A percentile compares a stretch with the other conserved stretches of the same genome.
phyloP scores from a whole-genome alignment of 2,888 invertebrate species.

The Campopleginae sp. region DNA sequence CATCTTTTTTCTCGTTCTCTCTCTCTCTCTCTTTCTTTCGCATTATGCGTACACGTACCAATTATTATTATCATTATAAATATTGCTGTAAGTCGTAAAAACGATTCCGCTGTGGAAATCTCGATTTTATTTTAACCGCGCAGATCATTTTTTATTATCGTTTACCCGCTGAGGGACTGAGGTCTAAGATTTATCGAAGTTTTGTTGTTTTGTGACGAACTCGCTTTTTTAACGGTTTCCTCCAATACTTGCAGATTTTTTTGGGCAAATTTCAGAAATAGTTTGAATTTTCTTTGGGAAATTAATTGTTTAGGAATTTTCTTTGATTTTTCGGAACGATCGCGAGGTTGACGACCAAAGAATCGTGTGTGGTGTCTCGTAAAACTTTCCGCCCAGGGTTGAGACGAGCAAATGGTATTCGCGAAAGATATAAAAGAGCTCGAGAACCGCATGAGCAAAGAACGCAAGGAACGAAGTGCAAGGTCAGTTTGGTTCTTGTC shows the following conservation, averaged over 20 bases:
- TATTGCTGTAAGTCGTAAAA: neutral
- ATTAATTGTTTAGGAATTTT: too few relatives aligned
- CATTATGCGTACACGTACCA: neutral
- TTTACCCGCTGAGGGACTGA: neutral
- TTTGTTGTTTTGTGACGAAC: neutral
- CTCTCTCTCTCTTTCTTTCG: neutral
- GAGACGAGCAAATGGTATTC: conserved; percentile 37
- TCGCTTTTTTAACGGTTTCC: neutral
- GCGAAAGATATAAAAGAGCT: conserved; percentile 30
- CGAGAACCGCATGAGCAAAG: conserved; percentile 67
- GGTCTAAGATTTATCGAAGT: neutral
- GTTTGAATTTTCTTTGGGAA: too few relatives aligned
- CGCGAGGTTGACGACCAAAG: neutral
- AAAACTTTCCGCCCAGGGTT: neutral
- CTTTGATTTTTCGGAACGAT: too few relatives aligned
- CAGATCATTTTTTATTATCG: neutral
- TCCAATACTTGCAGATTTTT: neutral
- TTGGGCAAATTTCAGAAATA: too few relatives aligned
- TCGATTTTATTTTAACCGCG: conserved; percentile 5
- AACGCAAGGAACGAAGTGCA: conserved; percentile 69
- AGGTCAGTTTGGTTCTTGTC: conserved; percentile 82
- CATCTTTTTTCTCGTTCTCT: conserved; percentile 32
- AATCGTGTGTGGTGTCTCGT: neutral
- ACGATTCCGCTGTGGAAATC: conserved; percentile 20
- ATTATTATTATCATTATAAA: conserved; percentile 12